Conservation (phyloP, 2,113 vertebrate species). For the Sinocyclocheilus maitianheensis region DNA sequence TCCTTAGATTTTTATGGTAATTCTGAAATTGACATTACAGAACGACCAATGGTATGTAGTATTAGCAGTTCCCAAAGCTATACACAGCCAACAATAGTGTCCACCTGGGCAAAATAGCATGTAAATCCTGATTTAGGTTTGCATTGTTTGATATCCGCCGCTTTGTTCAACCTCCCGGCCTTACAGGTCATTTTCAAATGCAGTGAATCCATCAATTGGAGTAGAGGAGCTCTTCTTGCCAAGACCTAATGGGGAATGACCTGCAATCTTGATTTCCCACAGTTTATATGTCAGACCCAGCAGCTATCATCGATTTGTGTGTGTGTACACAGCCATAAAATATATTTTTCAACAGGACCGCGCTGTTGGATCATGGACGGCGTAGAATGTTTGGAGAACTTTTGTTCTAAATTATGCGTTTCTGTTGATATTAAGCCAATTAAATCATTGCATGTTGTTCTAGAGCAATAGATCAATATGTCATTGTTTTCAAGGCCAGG, state of each 20-base stretch:
- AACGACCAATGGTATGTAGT: background rate
- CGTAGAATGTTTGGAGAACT: background rate
- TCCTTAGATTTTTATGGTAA: background rate
- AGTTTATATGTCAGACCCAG: slow-evolving; percentile 36
- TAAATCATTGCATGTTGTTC: background rate
- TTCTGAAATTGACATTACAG: background rate
- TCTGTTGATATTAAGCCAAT: slow-evolving; percentile 4
- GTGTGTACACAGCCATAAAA: slow-evolving; percentile 3
- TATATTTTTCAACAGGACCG: background rate
- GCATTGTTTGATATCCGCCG: slow-evolving; percentile 2
- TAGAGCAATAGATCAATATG: background rate
- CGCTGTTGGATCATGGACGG: background rate
- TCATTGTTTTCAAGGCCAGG: slow-evolving; percentile 17
- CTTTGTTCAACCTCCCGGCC: background rate
- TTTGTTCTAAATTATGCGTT: slow-evolving; percentile 5
- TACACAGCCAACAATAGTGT: background rate
- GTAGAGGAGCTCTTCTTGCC: slow-evolving; percentile 29
- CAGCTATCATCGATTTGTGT: slow-evolving; percentile 35
- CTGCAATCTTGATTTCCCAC: slow-evolving; percentile 42
- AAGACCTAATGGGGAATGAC: slow-evolving; percentile 39
- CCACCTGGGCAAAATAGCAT: background rate
- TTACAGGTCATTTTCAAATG: slow-evolving; percentile 41
- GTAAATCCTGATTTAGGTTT: slow-evolving; percentile 30
- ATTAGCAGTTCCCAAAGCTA: background rate
- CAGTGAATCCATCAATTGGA: slow-evolving; percentile 48